A percentile compares a stretch with the other conserved stretches of the same genome.
Evolutionary conservation across 2,113 vertebrate species (phyloP).

Genomic region (Urocitellus parryii): DNA sequence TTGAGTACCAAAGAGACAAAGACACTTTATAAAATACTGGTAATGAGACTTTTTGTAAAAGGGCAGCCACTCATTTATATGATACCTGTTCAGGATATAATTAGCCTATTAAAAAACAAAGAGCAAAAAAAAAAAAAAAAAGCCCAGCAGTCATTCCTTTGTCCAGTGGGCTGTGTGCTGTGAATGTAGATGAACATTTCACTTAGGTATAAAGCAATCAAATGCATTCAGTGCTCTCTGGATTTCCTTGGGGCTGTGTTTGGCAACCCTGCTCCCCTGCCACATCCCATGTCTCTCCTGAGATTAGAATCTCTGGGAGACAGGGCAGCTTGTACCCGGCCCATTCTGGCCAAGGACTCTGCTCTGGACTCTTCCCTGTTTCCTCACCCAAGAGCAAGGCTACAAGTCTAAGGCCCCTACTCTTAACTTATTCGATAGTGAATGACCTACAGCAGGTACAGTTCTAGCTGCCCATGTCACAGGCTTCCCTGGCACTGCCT

Average conservation of each 20-base stretch:
- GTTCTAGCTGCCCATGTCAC: too few relatives aligned
- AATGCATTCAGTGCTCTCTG: neutral
- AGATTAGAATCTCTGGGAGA: too few relatives aligned
- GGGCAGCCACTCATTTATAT: neutral
- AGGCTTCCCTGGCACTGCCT: neutral
- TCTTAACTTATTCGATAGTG: neutral
- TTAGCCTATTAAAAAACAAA: neutral
- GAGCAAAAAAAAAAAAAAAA: too few relatives aligned
- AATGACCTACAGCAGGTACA: neutral
- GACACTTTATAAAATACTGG: neutral
- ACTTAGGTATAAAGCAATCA: neutral
- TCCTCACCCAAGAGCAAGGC: neutral
- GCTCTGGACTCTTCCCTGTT: neutral
- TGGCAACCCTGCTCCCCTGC: neutral
- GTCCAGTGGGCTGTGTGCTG: neutral
- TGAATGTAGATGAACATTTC: neutral
- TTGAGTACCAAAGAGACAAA: conserved; percentile 20
- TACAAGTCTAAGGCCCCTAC: neutral
- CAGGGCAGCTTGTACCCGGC: neutral
- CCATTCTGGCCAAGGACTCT: neutral
- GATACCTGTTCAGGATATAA: neutral
- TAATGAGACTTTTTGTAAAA: conserved; percentile 17
- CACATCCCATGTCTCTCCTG: neutral
- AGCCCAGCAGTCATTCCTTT: neutral
- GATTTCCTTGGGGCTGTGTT: neutral